phyloP scores from a whole-genome alignment of 1,140 invertebrate genomes.

The Ericerus pela region DNA sequence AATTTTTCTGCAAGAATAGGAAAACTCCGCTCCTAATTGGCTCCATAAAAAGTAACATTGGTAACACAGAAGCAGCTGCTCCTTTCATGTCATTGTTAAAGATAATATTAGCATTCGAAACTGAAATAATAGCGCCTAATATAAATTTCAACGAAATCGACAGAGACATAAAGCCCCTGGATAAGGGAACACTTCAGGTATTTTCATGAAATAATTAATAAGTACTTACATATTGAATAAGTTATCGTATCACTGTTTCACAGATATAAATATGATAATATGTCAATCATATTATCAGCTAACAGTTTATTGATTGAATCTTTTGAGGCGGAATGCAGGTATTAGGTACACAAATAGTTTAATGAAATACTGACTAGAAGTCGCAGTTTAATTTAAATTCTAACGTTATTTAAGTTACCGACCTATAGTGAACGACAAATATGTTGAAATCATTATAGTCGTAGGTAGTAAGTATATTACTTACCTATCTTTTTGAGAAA shows the following conservation, averaged over 20 bases:
- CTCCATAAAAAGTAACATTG: constrained; percentile 59
- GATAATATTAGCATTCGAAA: constrained; percentile 39
- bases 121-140: constrained; percentile 43
- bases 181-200: constrained; percentile 30
- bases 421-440: too few species aligned
- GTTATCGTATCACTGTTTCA: neutral
- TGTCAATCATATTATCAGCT: too few species aligned
- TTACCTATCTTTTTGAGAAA: too few species aligned
- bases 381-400: too few species aligned
- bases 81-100: constrained; percentile 41
- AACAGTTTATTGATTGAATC: too few species aligned
- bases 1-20: constrained; percentile 25
- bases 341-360: too few species aligned
- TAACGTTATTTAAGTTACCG: too few species aligned
- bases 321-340: too few species aligned
- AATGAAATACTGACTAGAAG: too few species aligned
- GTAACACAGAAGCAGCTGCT: constrained; percentile 52
- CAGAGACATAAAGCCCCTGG: constrained; percentile 38
- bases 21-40: constrained; percentile 46
- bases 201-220: neutral
- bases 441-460: too few species aligned
- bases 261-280: too few species aligned
- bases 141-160: constrained; percentile 34
- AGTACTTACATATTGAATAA: neutral
- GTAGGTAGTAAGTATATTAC: too few species aligned